Base-by-base conservation (phyloP, 2,888 invertebrate genomes). In the Pristionchus exspectatus region DNA sequence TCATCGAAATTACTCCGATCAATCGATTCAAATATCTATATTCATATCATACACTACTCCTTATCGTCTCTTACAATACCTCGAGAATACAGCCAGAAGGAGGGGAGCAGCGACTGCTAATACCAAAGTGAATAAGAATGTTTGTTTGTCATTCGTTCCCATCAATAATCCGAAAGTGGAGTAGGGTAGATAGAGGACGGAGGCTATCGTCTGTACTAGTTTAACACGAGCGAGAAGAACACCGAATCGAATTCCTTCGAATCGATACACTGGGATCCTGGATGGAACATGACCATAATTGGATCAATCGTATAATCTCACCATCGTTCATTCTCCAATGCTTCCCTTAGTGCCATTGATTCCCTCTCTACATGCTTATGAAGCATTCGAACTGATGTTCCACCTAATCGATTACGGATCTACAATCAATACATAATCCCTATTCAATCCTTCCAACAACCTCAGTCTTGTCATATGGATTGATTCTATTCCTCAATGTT, bases 231-330 rank as follows among this genome's bases (percentile, higher is more conserved):
- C 92, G 4, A 94, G 77, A 12, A 93, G 72, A 16, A 91, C 91
- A 27, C 91, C 91, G 33, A 89, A 81, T 50, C 90, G 88, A 59
- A 94, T 92, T 9, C 91, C 91, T 0, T 90, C 92, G 90, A 92
- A 94, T n/a, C 94, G 91, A 86, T 94, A 94, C 4, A 94, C 92
- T 24, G 93, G 91, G 0, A 91, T 69, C 93, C 93, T 93, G 89
- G 84, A 93, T 77, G 30, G 38, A 88, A 2, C 0, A 87, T 18
- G 30, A 56, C 59, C 27, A 38, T 86, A 24, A 59, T 63, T n/a
- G 24, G 2, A 86, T 27, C 2, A 59, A 83, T 24, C 27, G 9
- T n/a, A 54, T 24, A 10, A 21, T 54, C 44, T n/a, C 83, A 84
- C 89, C 89, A 86, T 74, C 66, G 38, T 54, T 91, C 90, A 88